Conservation (phyloP, 2,797 vertebrate genomes). For the Helarctos malayanus region DNA sequence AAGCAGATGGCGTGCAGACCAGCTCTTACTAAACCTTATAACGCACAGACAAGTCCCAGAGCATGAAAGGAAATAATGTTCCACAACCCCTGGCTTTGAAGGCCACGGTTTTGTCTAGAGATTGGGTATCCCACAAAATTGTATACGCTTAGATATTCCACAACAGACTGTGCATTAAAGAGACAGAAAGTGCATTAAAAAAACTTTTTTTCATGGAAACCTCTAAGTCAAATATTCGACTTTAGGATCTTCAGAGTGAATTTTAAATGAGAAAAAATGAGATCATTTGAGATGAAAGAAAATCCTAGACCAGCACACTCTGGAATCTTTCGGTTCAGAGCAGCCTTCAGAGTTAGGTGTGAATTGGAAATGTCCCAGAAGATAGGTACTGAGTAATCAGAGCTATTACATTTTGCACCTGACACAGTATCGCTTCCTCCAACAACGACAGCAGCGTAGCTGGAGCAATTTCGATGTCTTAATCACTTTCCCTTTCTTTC, state of each 20-base stretch:
- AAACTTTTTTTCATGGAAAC: not conserved
- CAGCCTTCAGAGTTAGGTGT: conserved; percentile 23
- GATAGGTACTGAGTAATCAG: not conserved
- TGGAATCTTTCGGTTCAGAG: conserved; percentile 26
- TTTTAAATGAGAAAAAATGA: conserved; percentile 70
- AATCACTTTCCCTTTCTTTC: conserved; percentile 58
- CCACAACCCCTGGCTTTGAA: not conserved
- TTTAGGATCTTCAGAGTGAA: conserved; percentile 60
- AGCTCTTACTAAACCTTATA: not conserved
- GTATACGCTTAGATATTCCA: not conserved
- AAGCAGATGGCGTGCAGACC: not conserved
- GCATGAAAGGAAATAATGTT: not conserved
- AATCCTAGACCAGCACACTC: not conserved
- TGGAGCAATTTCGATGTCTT: not conserved
- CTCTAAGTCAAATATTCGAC: conserved; percentile 56
- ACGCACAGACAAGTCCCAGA: not conserved
- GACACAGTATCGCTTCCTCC: conserved; percentile 58
- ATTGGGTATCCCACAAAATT: not conserved
- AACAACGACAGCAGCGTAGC: not conserved
- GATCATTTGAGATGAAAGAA: conserved; percentile 72
- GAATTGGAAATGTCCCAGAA: conserved; percentile 60
- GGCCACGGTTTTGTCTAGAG: not conserved
- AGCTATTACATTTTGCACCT: conserved; percentile 43
- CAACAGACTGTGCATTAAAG: not conserved
- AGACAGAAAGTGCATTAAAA: not conserved